These are phyloP conservation scores for Phainopepla nitens DNA, from an alignment of 2,113 vertebrate genomes.

Conservation along the genomic window DNA sequence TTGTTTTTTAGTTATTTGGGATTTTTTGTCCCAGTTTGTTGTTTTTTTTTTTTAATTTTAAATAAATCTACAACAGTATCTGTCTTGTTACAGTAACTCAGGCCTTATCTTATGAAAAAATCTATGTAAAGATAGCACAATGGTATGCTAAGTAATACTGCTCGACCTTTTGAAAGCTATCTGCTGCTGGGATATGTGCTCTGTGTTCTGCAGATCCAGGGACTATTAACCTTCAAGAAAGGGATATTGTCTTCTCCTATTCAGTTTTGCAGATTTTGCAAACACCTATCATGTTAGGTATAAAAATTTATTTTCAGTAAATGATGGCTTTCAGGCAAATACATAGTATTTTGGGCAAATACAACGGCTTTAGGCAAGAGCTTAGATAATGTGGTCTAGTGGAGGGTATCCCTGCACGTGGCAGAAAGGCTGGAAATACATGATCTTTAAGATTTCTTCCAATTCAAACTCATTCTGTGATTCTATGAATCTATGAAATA, in stretches of 20 bases:
- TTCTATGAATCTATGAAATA: neutral
- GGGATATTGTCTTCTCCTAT: neutral
- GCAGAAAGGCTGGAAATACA: neutral
- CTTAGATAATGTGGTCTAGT: neutral
- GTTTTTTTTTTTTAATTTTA: neutral
- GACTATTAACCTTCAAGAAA: neutral
- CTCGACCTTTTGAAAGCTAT: neutral
- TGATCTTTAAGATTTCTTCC: neutral
- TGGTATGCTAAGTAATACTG: neutral
- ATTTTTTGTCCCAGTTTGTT: rapidly evolving
- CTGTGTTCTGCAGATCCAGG: neutral
- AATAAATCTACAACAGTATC: neutral
- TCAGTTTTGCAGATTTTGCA: neutral
- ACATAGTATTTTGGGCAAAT: neutral
- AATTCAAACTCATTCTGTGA: neutral
- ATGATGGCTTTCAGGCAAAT: neutral
- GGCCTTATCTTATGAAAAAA: neutral
- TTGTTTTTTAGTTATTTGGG: neutral
- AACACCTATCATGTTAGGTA: neutral
- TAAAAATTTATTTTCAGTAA: neutral
- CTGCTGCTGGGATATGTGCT: neutral
- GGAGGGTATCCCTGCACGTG: neutral
- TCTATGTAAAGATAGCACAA: neutral
- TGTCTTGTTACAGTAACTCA: neutral
- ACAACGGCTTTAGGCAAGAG: neutral